A percentile compares a stretch with the other conserved stretches of the same genome.
Conservation (phyloP, 1,140 invertebrate genomes). For the Pemphigus obesinymphae region DNA sequence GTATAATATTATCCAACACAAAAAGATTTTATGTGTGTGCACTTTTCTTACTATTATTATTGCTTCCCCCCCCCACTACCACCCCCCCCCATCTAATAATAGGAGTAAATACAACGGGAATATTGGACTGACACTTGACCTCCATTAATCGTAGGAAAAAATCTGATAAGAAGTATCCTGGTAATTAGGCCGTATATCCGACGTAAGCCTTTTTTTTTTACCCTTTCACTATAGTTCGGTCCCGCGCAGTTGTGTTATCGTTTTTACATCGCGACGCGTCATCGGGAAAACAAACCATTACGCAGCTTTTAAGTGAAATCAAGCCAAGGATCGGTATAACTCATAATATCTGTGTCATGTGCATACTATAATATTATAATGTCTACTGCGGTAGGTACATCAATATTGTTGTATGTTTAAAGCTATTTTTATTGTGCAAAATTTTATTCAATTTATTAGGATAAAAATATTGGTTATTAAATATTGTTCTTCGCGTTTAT, state of each 20-base stretch:
- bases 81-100: neutral
- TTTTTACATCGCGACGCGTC: neutral
- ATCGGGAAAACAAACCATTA: neutral
- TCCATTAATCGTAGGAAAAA: conserved; percentile 12
- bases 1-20: neutral
- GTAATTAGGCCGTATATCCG: neutral
- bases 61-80: too few relatives aligned
- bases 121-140: conserved; percentile 14
- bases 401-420: too few relatives aligned
- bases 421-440: too few relatives aligned
- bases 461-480: too few relatives aligned
- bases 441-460: too few relatives aligned
- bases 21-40: neutral
- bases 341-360: neutral
- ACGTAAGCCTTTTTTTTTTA: neutral
- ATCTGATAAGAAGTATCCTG: conserved; percentile 21
- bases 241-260: neutral
- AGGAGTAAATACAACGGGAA: neutral
- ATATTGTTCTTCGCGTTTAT: neutral
- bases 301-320: neutral
- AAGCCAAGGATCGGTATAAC: neutral
- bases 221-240: neutral
- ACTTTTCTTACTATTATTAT: neutral
- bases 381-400: too few relatives aligned
- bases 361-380: too few relatives aligned